phyloP scores from a whole-genome alignment of 2,113 vertebrate genomes.

The Dromaius novaehollandiae region DNA sequence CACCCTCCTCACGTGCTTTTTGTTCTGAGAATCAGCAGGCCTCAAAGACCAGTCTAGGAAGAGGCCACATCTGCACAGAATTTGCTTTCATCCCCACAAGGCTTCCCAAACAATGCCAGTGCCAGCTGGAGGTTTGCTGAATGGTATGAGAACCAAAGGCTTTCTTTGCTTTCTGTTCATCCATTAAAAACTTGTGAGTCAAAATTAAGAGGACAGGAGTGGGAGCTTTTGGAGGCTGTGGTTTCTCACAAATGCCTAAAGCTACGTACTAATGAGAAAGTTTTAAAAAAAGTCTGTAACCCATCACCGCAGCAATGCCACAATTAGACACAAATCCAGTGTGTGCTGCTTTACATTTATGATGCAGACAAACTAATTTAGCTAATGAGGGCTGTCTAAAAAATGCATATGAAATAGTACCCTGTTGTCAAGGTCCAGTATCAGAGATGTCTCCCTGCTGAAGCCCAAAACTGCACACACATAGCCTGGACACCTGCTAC shows the following conservation, averaged over 20 bases:
- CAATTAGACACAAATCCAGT: conserved; percentile 46
- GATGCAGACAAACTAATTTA: conserved; percentile 47
- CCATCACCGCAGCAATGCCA: conserved; percentile 38
- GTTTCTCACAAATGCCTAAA: conserved; percentile 61
- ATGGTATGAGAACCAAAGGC: conserved; percentile 60
- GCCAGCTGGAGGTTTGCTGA: conserved; percentile 56
- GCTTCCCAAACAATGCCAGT: conserved; percentile 56
- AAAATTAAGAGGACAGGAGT: conserved; percentile 37
- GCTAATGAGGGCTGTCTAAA: conserved; percentile 45
- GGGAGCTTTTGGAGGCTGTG: conserved; percentile 29
- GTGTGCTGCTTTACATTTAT: not conserved
- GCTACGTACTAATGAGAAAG: conserved; percentile 57
- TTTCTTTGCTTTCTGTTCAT: conserved; percentile 56
- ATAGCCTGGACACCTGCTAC: not conserved
- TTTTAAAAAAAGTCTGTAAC: conserved; percentile 28
- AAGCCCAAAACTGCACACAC: not conserved
- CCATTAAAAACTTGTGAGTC: conserved; percentile 47
- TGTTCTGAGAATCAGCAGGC: conserved; percentile 51
- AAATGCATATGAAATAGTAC: not conserved
- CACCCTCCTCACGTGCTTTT: conserved; percentile 50
- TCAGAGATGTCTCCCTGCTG: not conserved
- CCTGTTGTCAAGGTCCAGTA: not conserved
- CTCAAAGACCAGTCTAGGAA: conserved; percentile 38
- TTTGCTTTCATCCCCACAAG: conserved; percentile 65
- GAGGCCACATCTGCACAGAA: conserved; percentile 59